Conservation (phyloP, 1,140 invertebrate species). For the Zaprionus gabonicus region DNA sequence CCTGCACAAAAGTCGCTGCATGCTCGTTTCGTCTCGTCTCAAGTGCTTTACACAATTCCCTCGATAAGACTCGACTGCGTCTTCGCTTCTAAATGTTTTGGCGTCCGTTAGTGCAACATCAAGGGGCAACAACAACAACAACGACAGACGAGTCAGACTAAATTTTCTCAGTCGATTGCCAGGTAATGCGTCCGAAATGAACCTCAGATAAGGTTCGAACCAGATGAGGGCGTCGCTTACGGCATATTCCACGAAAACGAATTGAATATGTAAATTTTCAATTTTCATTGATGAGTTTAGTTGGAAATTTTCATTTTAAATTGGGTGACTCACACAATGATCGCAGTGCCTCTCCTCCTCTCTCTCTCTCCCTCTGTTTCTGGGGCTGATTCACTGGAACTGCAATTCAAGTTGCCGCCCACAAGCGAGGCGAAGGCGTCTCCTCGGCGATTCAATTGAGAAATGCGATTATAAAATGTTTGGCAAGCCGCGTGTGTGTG, state of each 20-base stretch:
- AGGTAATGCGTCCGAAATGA: slow-evolving; percentile 76
- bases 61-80: slow-evolving; percentile 34
- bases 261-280: slow-evolving; percentile 70
- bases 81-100: slow-evolving; percentile 71
- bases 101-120: slow-evolving; percentile 73
- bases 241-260: slow-evolving; percentile 6
- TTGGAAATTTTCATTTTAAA: slow-evolving; percentile 59
- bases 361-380: not conserved
- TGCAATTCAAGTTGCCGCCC: slow-evolving; percentile 20
- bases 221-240: not conserved
- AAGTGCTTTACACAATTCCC: slow-evolving; percentile 45
- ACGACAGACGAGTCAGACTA: slow-evolving; percentile 11
- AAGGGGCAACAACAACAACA: slow-evolving; percentile 1
- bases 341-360: not conserved
- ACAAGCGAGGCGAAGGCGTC: slow-evolving; percentile 7
- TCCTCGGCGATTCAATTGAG: slow-evolving; percentile 44
- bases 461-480: slow-evolving; percentile 39
- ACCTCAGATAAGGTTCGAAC: slow-evolving; percentile 70
- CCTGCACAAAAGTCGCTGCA: not conserved
- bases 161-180: slow-evolving; percentile 71
- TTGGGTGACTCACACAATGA: slow-evolving; percentile 54
- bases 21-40: slow-evolving; percentile 24
- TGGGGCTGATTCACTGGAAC: slow-evolving; percentile 41
- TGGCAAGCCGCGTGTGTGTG: not conserved
- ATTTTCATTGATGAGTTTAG: slow-evolving; percentile 72